These are phyloP conservation scores for Drosophila bocki DNA, from an alignment of 1,140 invertebrate species.

Conservation along the genomic window DNA sequence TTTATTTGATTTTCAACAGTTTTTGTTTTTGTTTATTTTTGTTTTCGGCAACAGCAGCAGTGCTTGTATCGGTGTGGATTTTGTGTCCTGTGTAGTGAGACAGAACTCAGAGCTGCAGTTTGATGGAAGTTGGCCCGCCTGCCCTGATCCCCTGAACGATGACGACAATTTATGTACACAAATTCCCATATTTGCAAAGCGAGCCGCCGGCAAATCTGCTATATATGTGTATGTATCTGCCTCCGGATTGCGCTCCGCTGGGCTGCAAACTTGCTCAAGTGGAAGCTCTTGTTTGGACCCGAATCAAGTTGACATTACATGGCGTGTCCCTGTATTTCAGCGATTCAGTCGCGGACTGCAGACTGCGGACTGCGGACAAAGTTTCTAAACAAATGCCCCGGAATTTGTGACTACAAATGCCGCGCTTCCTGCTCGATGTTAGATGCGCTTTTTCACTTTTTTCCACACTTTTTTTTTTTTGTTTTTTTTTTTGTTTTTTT, in stretches of 20 bases:
- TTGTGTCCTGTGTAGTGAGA: slow-evolving; percentile 1
- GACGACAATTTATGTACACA: slow-evolving; percentile 47
- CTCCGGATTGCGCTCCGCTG: slow-evolving; percentile 29
- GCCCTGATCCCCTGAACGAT: slow-evolving; percentile 46
- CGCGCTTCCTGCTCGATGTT: slow-evolving; percentile 41
- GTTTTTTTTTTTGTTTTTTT: slow-evolving; percentile 1
- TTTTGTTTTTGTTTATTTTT: slow-evolving; percentile 1
- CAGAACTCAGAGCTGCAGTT: slow-evolving; percentile 9
- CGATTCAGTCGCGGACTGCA: slow-evolving; percentile 15
- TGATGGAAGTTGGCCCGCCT: slow-evolving; percentile 33
- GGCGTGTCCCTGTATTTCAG: slow-evolving; percentile 23
- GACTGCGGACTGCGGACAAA: slow-evolving; percentile 33
- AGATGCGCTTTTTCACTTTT: slow-evolving; percentile 27
- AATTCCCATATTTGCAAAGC: slow-evolving; percentile 39
- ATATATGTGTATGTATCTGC: slow-evolving; percentile 1
- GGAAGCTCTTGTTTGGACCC: slow-evolving; percentile 50
- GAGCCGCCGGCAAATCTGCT: slow-evolving; percentile 4
- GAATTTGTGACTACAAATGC: slow-evolving; percentile 66
- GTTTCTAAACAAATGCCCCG: slow-evolving; percentile 68
- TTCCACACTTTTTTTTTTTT: neutral
- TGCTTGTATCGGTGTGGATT: slow-evolving; percentile 12
- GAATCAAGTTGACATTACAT: slow-evolving; percentile 61
- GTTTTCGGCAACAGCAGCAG: neutral
- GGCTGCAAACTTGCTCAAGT: slow-evolving; percentile 53
- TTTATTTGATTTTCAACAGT: slow-evolving; percentile 4